Conservation (phyloP, 1,140 invertebrate genomes). For the Gryon sp. region DNA sequence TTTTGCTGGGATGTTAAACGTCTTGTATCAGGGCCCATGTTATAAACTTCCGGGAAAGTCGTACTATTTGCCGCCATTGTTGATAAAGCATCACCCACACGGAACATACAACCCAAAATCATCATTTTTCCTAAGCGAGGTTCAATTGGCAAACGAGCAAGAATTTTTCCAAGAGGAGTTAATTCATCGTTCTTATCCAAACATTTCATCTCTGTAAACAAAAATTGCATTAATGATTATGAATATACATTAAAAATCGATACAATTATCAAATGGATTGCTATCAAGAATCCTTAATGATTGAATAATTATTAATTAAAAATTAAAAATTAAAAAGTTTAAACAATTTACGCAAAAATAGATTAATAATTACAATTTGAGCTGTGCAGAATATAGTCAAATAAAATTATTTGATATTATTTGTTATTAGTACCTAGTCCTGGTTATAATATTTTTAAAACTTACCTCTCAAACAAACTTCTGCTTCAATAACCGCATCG, state of each 20-base stretch:
- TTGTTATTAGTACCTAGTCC: too few relatives aligned
- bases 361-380: too few relatives aligned
- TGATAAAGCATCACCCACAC: conserved; percentile 92
- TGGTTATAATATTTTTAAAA: too few relatives aligned
- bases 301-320: too few relatives aligned
- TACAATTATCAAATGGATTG: too few relatives aligned
- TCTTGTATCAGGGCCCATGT: conserved; percentile 81
- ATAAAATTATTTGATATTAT: too few relatives aligned
- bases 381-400: too few relatives aligned
- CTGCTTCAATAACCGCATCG: conserved; percentile 95
- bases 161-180: conserved; percentile 92
- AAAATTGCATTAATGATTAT: too few relatives aligned
- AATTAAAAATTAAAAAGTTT: too few relatives aligned
- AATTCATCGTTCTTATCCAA: conserved; percentile 91
- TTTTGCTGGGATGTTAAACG: conserved; percentile 88
- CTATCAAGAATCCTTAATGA: too few relatives aligned
- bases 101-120: conserved; percentile 92
- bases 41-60: conserved; percentile 95
- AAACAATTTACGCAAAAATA: conserved; percentile 1
- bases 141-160: conserved; percentile 95
- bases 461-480: conserved; percentile 83
- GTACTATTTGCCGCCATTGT: conserved; percentile 96
- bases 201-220: conserved; percentile 89
- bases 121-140: conserved; percentile 97
- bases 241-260: too few relatives aligned